phyloP scores from a whole-genome alignment of 2,888 invertebrate genomes.

The Sepioteuthis lessoniana region DNA sequence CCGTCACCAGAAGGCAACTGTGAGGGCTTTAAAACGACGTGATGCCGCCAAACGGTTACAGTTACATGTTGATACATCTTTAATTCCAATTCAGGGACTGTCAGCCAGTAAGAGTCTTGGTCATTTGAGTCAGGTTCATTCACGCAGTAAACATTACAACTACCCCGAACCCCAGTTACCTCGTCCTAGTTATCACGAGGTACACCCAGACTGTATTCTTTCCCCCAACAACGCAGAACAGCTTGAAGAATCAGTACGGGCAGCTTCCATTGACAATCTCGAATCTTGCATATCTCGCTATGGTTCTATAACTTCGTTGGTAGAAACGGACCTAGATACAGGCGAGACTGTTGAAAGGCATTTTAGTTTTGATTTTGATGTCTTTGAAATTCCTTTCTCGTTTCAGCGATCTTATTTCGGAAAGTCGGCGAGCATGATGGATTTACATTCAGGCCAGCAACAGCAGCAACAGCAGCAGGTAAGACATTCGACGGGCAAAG shows the following conservation, averaged over 20 bases:
- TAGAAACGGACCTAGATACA: constrained; percentile 69
- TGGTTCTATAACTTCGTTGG: constrained; percentile 63
- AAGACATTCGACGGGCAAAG: constrained; percentile 60
- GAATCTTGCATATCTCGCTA: constrained; percentile 57
- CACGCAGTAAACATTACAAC: constrained; percentile 43
- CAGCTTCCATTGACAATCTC: constrained; percentile 68
- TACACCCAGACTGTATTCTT: constrained; percentile 69
- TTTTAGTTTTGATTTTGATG: constrained; percentile 63
- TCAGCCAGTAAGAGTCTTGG: constrained; percentile 45
- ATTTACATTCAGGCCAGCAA: constrained; percentile 58
- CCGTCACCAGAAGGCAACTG: background rate
- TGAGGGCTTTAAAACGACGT: constrained; percentile 10
- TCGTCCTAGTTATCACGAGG: constrained; percentile 57
- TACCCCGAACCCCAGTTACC: constrained; percentile 50
- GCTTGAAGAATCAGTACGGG: constrained; percentile 54
- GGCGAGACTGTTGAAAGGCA: constrained; percentile 56
- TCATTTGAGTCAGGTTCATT: constrained; percentile 52
- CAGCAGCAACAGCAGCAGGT: constrained; percentile 55
- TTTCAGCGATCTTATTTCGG: constrained; percentile 65
- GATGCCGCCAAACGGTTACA: background rate
- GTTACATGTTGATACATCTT: background rate
- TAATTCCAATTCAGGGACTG: background rate
- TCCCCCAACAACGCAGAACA: constrained; percentile 65
- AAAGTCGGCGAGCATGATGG: constrained; percentile 69
- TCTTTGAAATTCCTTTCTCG: constrained; percentile 62